Evolutionary conservation across 2,797 vertebrate species (phyloP).

Genomic region (Chaetodon trifasciatus): DNA sequence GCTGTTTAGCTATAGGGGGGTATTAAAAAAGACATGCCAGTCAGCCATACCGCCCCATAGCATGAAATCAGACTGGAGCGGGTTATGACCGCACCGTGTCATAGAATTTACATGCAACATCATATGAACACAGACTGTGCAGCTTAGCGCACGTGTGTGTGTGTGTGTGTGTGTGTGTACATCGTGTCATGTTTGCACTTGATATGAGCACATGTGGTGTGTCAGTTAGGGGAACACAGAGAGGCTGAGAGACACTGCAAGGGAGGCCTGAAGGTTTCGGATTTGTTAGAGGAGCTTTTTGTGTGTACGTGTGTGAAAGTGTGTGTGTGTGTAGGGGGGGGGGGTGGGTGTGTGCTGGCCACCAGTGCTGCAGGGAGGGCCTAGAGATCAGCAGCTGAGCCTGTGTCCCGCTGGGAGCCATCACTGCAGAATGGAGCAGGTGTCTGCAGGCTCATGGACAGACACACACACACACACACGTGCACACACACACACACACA

Average conservation of each 20-base stretch:
- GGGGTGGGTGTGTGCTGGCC: constrained; percentile 59
- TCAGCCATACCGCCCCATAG: constrained; percentile 38
- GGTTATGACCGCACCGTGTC: constrained; percentile 14
- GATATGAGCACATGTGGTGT: constrained; percentile 79
- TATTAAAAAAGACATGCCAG: constrained; percentile 43
- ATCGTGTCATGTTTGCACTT: constrained; percentile 72
- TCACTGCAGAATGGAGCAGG: constrained; percentile 86
- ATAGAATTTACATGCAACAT: constrained; percentile 51
- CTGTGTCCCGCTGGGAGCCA: constrained; percentile 82
- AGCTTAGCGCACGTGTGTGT: constrained; percentile 23
- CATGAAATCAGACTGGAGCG: constrained; percentile 9
- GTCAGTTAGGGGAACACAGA: constrained; percentile 70
- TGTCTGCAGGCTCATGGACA: constrained; percentile 77
- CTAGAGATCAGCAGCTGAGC: constrained; percentile 86
- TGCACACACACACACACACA: constrained; percentile 45
- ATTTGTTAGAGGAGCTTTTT: constrained; percentile 53
- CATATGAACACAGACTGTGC: constrained; percentile 26
- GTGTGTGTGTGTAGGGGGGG: constrained; percentile 27
- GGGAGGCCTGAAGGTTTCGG: constrained; percentile 63
- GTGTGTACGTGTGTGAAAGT: constrained; percentile 32
- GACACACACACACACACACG: constrained; percentile 39
- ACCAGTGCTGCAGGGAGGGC: constrained; percentile 84
- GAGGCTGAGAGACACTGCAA: constrained; percentile 63
- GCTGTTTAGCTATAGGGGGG: constrained; percentile 38
- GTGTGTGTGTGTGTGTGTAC: constrained; percentile 1